Evolutionary conservation across 2,888 invertebrate genomes (phyloP), one percentile per base, ranked within the genome.

Genomic region (Enoplolaimus lenunculus): DNA sequence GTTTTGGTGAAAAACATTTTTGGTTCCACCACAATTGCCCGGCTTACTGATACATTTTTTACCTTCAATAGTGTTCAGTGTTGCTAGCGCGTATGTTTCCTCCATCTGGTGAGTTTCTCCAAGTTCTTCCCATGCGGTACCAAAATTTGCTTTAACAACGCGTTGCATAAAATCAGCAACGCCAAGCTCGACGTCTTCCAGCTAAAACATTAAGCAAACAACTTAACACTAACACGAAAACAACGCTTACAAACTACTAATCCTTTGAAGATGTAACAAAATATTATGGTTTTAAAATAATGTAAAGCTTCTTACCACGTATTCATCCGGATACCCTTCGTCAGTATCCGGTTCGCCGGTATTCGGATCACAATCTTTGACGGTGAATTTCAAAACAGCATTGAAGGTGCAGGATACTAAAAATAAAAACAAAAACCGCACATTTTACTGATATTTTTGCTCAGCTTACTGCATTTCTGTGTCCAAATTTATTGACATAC

Each of bases 261-360:
- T n/a, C 30, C 21, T 2, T 21, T 1, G 30, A 26, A 29, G 28
- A 62, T 34, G 57, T 34, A 13, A 7, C 16, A 73, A 73, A 64
- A 57, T 16, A 69, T 31, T 35, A 31, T n/a, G 72, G 2, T 2
- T 71, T n/a, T 26, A 59, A 16, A 33, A 66, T 60, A 60, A 60
- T 68, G 1, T 35, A 31, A 68, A 45, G 45, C 7, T 21, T 13
- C 21, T 45, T 78, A 87, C 87, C 77, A 81, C 81, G 80, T 98
- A 98, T 73, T 93, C 92, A 80, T 99, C 98, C 71, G 90, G 89
- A 77, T 97, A 98, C 2, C 94, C 89, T 78, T 95, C 94, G n/a
- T 93, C 94, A 1, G 91, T 89, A 75, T 94, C 93, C 0, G 95
- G 91, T 66, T 89, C 84, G 0, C 97, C 95, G 0, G 94, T 93